Evolutionary conservation across 2,888 invertebrate species (phyloP).

Genomic region (Mythimna ferrago): DNA sequence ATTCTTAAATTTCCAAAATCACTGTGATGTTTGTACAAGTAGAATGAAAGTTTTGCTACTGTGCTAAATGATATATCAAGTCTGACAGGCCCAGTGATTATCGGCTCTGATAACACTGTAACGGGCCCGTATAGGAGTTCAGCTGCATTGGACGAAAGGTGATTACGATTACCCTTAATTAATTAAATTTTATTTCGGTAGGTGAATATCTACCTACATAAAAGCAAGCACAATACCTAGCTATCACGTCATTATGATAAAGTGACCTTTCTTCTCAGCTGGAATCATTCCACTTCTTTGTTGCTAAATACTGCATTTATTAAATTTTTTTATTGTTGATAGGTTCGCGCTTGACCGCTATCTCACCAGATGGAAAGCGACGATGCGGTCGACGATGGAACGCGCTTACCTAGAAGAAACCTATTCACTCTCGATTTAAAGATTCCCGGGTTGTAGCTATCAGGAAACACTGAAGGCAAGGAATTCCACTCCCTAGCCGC

Average conservation of each 20-base stretch:
- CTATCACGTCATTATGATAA: slow-evolving; percentile 11
- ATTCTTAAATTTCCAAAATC: slow-evolving; percentile 41
- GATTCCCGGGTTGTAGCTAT: too few species aligned
- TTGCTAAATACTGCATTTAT: not conserved
- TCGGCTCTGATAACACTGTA: slow-evolving; percentile 77
- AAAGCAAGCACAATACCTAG: not conserved
- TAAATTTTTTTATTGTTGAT: too few species aligned
- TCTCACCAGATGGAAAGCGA: too few species aligned
- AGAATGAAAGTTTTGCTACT: slow-evolving; percentile 68
- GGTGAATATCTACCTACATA: slow-evolving; percentile 3
- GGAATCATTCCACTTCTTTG: not conserved
- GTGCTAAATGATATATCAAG: slow-evolving; percentile 62
- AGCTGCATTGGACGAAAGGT: slow-evolving; percentile 68
- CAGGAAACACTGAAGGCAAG: too few species aligned
- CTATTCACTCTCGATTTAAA: too few species aligned
- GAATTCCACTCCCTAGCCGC: too few species aligned
- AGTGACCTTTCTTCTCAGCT: not conserved
- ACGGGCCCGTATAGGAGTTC: slow-evolving; percentile 61
- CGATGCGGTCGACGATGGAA: too few species aligned
- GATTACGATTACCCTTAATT: slow-evolving; percentile 62
- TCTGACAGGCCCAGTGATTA: slow-evolving; percentile 70
- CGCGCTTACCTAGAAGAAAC: too few species aligned
- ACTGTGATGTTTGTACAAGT: slow-evolving; percentile 53
- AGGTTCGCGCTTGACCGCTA: too few species aligned
- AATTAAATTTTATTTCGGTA: slow-evolving; percentile 23